Base-by-base conservation (phyloP, 2,113 vertebrate species). In the Vombatus ursinus region DNA sequence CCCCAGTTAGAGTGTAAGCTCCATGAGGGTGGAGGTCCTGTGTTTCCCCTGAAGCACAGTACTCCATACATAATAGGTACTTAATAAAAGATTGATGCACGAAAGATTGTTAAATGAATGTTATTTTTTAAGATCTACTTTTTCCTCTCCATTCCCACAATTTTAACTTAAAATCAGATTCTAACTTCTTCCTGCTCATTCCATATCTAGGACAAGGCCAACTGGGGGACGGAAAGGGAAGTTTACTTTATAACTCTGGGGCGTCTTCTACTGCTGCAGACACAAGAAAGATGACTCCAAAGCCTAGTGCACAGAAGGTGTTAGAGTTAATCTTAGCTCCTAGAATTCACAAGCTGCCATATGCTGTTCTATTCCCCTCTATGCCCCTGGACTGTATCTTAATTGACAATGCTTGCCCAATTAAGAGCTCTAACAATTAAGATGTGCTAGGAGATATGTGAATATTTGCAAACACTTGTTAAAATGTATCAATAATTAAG, bases 381-480 rank as follows among this genome's bases (percentile, higher is more conserved):
- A 92, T 0, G 3, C 22, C 24, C 8, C 51, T 91, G 37, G 8
- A 2, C 0, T 2, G 68, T 90, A 0, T 44, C 57, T 91, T n/a
- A 49, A 48, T 8, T 9, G 37, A 47, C 44, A 89, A 19, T 3
- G 49, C 90, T 25, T 90, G 96, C 11, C 93, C 92, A 91, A 25
- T 93, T 11, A 97, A 92, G 50, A 96, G 94, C 93, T 26, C 52
- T n/a, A 54, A 93, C 92, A 95, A 95, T 90, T 48, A 90, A 94
- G 50, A 52, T 0, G 25, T 24, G 37, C 89, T 2, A 0, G 8
- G 96, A 7, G 68, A 92, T 94, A 61, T 37, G 24, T 61, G 92
- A 50, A 92, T 95, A 90, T 90, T 96, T 1, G 6, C 90, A 96
- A 97, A 93, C 95, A 90, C 95, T 94, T 91, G 54, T 92, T 96